A percentile compares a stretch with the other conserved stretches of the same genome.
phyloP scores from a whole-genome alignment of 2,888 invertebrate species.

The Eupithecia dodoneata region DNA sequence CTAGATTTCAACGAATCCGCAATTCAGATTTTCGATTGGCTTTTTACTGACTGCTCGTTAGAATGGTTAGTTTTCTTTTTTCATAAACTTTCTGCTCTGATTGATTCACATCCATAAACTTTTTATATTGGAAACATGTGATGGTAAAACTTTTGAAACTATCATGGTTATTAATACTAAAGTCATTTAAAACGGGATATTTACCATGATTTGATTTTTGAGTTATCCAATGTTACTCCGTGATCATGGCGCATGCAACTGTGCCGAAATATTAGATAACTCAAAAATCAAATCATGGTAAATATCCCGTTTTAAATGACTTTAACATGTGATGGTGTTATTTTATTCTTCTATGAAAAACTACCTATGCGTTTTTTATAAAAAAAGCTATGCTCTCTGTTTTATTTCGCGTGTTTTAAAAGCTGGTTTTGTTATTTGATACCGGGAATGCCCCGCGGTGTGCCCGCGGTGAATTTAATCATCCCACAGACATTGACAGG shows the following conservation, averaged over 20 bases:
- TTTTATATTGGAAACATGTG: background rate
- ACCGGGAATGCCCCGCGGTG: background rate
- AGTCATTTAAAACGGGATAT: no score
- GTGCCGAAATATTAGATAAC: no score
- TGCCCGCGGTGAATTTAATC: background rate
- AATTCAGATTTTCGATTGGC: background rate
- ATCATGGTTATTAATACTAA: no score
- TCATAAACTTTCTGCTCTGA: background rate
- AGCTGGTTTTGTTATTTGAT: background rate
- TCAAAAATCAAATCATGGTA: no score
- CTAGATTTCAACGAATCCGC: background rate
- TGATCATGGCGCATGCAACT: no score
- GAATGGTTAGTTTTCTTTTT: background rate
- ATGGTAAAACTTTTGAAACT: no score
- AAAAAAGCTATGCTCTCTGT: background rate
- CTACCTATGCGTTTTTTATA: background rate
- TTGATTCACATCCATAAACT: background rate
- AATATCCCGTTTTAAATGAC: no score
- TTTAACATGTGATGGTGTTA: background rate
- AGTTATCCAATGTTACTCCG: no score
- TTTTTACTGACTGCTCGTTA: background rate
- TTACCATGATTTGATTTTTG: no score
- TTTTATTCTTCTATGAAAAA: background rate
- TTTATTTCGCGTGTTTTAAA: background rate
- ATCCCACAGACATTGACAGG: background rate